phyloP scores from a whole-genome alignment of 2,888 invertebrate genomes.

The Agrotis puta region DNA sequence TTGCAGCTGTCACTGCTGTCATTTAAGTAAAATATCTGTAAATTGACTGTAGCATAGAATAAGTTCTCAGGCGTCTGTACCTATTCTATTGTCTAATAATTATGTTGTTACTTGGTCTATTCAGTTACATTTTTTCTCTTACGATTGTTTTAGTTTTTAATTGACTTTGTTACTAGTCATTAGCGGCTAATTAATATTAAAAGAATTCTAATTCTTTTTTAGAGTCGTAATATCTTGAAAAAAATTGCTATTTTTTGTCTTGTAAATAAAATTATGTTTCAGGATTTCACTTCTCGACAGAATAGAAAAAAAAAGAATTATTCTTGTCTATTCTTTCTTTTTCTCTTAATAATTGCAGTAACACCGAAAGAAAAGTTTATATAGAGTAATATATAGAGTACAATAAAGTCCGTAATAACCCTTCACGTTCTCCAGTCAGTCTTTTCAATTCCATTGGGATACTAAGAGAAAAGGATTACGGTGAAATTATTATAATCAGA shows the following conservation, averaged over 20 bases:
- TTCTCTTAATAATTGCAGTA: neutral
- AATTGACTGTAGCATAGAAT: conserved; percentile 1
- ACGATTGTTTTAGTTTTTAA: neutral
- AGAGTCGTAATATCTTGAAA: neutral
- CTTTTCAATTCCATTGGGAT: neutral
- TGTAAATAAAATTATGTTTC: too few relatives aligned
- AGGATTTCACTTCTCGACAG: too few relatives aligned
- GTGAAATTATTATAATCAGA: neutral
- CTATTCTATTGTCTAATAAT: conserved; percentile 24
- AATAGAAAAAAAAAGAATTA: too few relatives aligned
- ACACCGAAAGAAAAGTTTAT: neutral
- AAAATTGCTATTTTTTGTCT: too few relatives aligned
- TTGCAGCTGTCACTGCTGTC: neutral
- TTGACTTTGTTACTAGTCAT: neutral
- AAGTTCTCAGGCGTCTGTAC: conserved; percentile 31
- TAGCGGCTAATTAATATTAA: neutral
- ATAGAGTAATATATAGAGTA: too few relatives aligned
- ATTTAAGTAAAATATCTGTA: neutral
- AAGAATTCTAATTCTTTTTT: neutral
- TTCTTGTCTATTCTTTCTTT: too few relatives aligned
- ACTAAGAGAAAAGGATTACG: neutral
- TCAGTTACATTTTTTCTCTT: neutral
- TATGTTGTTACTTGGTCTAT: conserved; percentile 4
- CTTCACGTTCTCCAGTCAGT: neutral
- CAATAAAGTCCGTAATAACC: neutral